Percentiles rank a stretch among this genome's conserved stretches.
phyloP scores from a whole-genome alignment of 2,113 vertebrate species.

The Ammospiza nelsoni region DNA sequence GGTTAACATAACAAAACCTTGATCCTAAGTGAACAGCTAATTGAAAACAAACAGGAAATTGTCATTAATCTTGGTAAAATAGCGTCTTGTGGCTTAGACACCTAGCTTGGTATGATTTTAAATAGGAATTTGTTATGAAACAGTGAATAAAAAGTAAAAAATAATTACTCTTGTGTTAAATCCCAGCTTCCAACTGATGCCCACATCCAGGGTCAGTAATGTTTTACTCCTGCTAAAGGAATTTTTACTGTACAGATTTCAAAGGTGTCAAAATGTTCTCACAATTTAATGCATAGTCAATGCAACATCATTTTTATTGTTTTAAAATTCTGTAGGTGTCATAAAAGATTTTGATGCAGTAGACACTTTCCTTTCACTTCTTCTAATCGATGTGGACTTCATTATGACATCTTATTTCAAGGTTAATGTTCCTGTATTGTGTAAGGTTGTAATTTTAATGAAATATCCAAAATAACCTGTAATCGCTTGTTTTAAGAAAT shows the following conservation, averaged over 20 bases:
- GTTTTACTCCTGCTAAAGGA: not conserved
- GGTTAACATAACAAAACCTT: not conserved
- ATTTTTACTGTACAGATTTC: not conserved
- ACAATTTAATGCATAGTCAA: not conserved
- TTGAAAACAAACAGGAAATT: not conserved
- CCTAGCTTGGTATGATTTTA: not conserved
- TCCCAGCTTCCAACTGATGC: not conserved
- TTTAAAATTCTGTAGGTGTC: not conserved
- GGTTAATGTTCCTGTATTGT: constrained; percentile 21
- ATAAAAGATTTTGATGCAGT: constrained; percentile 12
- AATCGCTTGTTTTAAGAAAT: constrained; percentile 51
- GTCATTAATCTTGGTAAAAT: not conserved
- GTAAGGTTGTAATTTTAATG: constrained; percentile 42
- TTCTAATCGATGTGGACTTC: constrained; percentile 15
- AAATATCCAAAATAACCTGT: not conserved
- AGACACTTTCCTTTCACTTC: not conserved
- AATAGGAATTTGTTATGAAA: constrained; percentile 1
- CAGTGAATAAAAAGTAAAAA: not conserved
- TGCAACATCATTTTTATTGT: not conserved
- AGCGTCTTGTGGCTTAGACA: not conserved
- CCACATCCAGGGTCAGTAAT: not conserved
- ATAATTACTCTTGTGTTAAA: not conserved
- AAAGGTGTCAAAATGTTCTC: not conserved
- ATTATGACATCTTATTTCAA: constrained; percentile 27
- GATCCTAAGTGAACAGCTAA: not conserved